A percentile compares a stretch with the other conserved stretches of the same genome.
phyloP scores from a whole-genome alignment of 2,888 invertebrate species.

The Germaria angustata region DNA sequence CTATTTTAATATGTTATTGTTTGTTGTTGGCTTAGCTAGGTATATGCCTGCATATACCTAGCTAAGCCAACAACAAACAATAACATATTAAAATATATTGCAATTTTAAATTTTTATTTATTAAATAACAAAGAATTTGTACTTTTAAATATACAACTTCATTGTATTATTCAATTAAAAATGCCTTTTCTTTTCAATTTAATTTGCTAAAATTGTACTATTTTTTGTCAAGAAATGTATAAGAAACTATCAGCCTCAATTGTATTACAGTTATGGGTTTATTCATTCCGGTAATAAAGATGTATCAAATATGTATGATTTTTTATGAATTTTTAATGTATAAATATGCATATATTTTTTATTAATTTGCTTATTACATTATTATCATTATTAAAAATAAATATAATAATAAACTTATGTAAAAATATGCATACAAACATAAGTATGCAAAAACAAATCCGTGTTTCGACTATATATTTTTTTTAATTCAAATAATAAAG shows the following conservation, averaged over 20 bases:
- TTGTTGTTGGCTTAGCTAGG: too few species aligned
- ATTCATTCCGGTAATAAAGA: constrained; percentile 75
- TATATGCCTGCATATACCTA: too few species aligned
- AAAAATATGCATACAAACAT: not conserved
- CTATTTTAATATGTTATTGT: too few species aligned
- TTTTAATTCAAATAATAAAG: not conserved
- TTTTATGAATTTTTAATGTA: constrained; percentile 8
- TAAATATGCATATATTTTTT: constrained; percentile 23
- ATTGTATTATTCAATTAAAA: too few species aligned
- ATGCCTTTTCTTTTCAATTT: too few species aligned
- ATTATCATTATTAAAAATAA: constrained; percentile 16
- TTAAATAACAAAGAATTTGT: too few species aligned
- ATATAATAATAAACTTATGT: constrained; percentile 15
- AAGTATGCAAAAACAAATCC: not conserved
- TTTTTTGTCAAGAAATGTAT: constrained; percentile 11
- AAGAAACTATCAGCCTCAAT: constrained; percentile 12
- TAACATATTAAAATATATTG: too few species aligned
- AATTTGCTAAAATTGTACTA: constrained; percentile 26
- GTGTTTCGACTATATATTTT: not conserved
- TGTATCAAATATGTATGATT: constrained; percentile 50
- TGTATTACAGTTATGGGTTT: constrained; percentile 49
- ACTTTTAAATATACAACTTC: too few species aligned
- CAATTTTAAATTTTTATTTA: too few species aligned
- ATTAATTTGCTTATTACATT: constrained; percentile 42
- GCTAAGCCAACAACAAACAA: too few species aligned